These are phyloP conservation scores for Agapornis canus DNA, from an alignment of 2,797 vertebrate species.

Conservation along the genomic window DNA sequence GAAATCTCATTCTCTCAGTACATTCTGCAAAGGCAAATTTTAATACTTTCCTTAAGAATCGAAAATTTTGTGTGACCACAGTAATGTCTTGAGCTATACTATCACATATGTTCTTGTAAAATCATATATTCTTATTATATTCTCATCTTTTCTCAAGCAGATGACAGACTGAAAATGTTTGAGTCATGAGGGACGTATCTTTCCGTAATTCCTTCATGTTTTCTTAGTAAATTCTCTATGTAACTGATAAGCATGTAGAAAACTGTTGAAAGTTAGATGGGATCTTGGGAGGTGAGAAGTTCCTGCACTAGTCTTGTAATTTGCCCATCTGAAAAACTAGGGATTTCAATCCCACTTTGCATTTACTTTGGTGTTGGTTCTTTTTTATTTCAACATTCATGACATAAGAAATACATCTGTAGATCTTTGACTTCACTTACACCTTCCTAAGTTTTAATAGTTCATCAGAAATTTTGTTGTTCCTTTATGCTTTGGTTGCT, in stretches of 20 bases:
- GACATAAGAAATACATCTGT: neutral
- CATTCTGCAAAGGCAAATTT: neutral
- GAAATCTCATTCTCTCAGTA: neutral
- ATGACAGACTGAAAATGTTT: neutral
- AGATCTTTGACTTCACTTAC: neutral
- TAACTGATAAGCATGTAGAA: neutral
- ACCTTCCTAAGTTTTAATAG: neutral
- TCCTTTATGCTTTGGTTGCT: neutral
- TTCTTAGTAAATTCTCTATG: neutral
- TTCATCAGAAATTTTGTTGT: neutral
- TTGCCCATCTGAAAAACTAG: neutral
- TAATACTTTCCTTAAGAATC: neutral
- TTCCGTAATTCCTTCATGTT: neutral
- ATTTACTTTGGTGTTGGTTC: neutral
- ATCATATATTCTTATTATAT: neutral
- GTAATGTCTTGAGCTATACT: neutral
- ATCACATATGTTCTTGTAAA: neutral
- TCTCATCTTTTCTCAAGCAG: neutral
- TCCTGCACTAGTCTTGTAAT: neutral
- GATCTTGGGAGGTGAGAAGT: neutral
- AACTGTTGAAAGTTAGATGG: neutral
- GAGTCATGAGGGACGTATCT: neutral
- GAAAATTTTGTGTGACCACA: neutral
- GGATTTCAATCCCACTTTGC: neutral
- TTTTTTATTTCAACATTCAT: neutral